Base-by-base conservation (phyloP, 1,140 invertebrate species). In the Dysdera silvatica region DNA sequence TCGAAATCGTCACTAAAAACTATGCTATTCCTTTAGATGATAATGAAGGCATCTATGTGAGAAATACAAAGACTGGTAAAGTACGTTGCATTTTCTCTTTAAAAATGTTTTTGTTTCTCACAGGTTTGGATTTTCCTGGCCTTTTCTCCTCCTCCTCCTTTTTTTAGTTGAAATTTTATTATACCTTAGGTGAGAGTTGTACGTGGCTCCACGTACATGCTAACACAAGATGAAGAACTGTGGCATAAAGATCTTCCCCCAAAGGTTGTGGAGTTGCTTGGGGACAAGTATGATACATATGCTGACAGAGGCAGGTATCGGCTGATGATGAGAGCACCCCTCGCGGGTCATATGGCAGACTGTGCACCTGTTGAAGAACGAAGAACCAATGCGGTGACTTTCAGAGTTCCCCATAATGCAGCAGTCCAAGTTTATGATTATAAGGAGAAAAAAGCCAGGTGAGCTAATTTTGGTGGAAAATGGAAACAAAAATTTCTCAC, bases 381-480 rank as follows among this genome's bases (percentile, higher is more conserved):
- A 58, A 76, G 76, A 59, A 78, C 74, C 3, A 65, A 62, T 8
- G 78, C 80, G 5, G 68, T 81, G 5, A 76, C 76, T n/a, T 80
- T 76, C 68, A 67, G 79, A 61, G 80, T 81, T 12, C 80, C 80
- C 12, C 80, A 81, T 68, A 81, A 81, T 74, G 80, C 79, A 6
- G 80, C 79, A 51, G 78, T 80, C 20, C 80, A 81, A 68, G 77
- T 81, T 35, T 81, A 81, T 72, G 79, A 80, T 71, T 80, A 79
- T 66, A 80, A 80, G 61, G 76, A 75, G 49, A 80, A 80, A 65
- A 78, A 76, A 70, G 78, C 79, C 7, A 73, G 79, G 78, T 79
- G 69, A 62, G 12, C 4, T 51, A 16, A 68, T n/a, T n/a, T n/a
- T n/a, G n/a, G n/a, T n/a, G n/a, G n/a, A n/a, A n/a, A n/a, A n/a